Base-by-base conservation (phyloP, 2,888 invertebrate genomes). In the Ophion obscuratus region DNA sequence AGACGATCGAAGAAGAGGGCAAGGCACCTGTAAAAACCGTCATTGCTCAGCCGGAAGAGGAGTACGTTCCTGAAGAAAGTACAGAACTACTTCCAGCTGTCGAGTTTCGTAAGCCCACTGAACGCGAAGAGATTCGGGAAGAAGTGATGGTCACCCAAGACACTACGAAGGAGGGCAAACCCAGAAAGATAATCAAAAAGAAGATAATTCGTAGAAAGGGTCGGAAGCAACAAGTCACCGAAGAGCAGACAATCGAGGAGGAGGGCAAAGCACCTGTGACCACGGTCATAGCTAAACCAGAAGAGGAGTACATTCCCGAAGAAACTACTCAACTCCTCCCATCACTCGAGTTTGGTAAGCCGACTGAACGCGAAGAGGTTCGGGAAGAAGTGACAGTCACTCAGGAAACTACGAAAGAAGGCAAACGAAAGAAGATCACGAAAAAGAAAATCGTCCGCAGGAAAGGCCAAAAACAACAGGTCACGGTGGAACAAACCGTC, bases 231-330 rank as follows among this genome's bases (percentile, higher is more conserved):
- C 93, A 94, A 84, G 91, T 92, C 11, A 92, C 93, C 17, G 89
- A 88, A 78, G 90, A 95, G 88, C 94, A 94, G 88, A 95, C 95
- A 0, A 90, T 94, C 61, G 94, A 95, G 89, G 95, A 95, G 91
- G 95, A 95, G 81, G 94, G 94, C 74, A 94, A 95, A 90, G 92
- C 94, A 9, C 75, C 75, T 1, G 31, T 64, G 0, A 75, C 62
- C 0, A 94, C 93, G 77, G 93, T 71, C 24, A 24, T 24, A 20
- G 91, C 78, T 1, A 92, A 83, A 90, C 94, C 89, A 88, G 88
- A 87, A 67, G 89, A 84, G 62, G 84, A 81, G 88, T 36, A 59
- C 11, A 24, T 79, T 59, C 73, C 81, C 4, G 77, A 86, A 1
- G 88, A 86, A 44, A 83, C 71, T 0, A 83, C 84, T 3, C 78